phyloP scores from a whole-genome alignment of 2,888 invertebrate species.

The Nipponacmea schrenckii region DNA sequence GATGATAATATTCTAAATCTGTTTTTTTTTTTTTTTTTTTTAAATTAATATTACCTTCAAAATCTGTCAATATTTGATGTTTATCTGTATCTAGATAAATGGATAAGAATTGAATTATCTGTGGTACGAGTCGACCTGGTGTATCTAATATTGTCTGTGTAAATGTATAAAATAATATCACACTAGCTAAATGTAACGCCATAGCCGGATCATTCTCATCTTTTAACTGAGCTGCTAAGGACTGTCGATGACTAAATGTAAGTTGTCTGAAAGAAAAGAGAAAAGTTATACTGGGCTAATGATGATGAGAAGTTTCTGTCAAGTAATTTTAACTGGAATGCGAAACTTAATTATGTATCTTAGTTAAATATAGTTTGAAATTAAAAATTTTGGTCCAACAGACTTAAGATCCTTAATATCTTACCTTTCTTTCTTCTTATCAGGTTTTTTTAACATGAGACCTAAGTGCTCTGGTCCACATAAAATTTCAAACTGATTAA shows the following conservation, averaged over 20 bases:
- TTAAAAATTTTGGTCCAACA: too few relatives aligned
- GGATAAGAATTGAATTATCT: constrained; percentile 80
- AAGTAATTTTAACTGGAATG: too few relatives aligned
- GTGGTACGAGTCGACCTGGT: constrained; percentile 91
- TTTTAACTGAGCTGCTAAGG: constrained; percentile 81
- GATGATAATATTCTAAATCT: too few relatives aligned
- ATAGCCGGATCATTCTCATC: constrained; percentile 62
- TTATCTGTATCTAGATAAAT: constrained; percentile 77
- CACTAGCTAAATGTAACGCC: constrained; percentile 60
- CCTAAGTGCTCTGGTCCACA: constrained; percentile 71
- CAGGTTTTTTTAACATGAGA: constrained; percentile 80
- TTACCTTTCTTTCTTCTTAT: constrained; percentile 83
- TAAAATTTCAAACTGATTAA: constrained; percentile 79
- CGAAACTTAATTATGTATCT: too few relatives aligned
- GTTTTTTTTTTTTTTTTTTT: too few relatives aligned
- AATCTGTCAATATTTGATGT: constrained; percentile 75
- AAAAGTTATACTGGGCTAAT: background rate
- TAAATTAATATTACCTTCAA: constrained; percentile 77
- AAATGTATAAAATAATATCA: constrained; percentile 81
- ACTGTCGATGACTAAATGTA: constrained; percentile 83
- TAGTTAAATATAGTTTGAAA: too few relatives aligned
- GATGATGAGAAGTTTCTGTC: too few relatives aligned
- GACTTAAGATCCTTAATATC: too few relatives aligned
- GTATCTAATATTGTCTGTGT: constrained; percentile 89
- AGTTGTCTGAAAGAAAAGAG: constrained; percentile 73